Evolutionary conservation across 64 coral and sea anemone genomes (phyloP), one percentile per base, ranked within the genome.

Genomic region (Porites lutea): DNA sequence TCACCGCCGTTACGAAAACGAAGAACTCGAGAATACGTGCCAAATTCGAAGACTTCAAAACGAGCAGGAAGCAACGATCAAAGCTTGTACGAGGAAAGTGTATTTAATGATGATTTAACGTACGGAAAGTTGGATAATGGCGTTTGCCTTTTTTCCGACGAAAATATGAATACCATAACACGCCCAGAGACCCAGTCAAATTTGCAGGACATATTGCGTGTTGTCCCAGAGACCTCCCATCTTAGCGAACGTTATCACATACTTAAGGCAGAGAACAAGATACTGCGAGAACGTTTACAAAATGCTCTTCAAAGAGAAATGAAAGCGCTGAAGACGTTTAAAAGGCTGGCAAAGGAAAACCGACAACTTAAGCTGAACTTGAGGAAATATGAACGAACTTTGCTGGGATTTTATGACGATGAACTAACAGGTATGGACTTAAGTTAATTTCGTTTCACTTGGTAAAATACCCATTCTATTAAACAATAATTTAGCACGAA

Each of bases 251-350:
- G 95, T 44, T 94, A 90, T 72, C 91, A 99, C 19, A 99, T 99
- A 57, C 88, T 99, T 8, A 96, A 86, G 82, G 91, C 94, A 5
- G 97, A 99, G 67, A 99, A 99, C 83, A 99, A 91, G 87, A 99
- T 99, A 61, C 71, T 99, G 18, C 77, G 94, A 9, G 97, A 99
- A 79, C 94, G 97, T 2, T 74, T 99, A 14, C 94, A 99, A 59
- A 99, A 99, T 91, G 97, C 97, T 4, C 71, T 99, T 4, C 97
- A 99, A 55, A 79, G 97, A 12, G 97, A 99, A 66, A 99, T 99
- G 94, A 99, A 99, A 66, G 94, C 97, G 0, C 46, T 99, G 12
- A 99, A 99, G 79, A 99, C 97, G 50, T 99, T 99, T 60, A 96
- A 99, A 74, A 87, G 94, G 14, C 76, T 99, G 0, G 94, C 97